phyloP scores from a whole-genome alignment of 2,113 vertebrate species.

The Chloebia gouldiae region DNA sequence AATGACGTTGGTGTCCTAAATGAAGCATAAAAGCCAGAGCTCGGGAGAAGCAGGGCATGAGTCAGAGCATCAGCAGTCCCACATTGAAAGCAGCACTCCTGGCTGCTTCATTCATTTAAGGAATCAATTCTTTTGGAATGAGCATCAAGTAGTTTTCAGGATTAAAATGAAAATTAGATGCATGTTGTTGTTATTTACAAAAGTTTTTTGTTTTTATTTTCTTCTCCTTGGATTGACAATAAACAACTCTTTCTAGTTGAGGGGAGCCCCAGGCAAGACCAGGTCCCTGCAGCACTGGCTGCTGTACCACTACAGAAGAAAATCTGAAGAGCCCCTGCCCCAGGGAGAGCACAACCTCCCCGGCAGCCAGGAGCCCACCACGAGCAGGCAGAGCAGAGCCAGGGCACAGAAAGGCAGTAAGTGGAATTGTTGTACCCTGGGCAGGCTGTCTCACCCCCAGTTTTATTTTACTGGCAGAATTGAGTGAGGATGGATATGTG shows the following conservation, averaged over 20 bases:
- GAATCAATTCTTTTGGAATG: constrained; percentile 19
- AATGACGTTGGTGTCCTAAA: constrained; percentile 20
- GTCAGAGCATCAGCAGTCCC: constrained; percentile 2
- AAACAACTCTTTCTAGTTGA: not conserved
- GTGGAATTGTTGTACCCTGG: not conserved
- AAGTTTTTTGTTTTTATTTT: not conserved
- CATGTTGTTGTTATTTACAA: not conserved
- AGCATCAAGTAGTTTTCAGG: constrained; percentile 13
- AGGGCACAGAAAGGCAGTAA: not conserved
- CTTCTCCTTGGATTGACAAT: not conserved
- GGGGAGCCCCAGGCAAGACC: not conserved
- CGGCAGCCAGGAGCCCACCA: not conserved
- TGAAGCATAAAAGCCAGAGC: constrained; percentile 7
- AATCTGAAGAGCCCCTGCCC: not conserved
- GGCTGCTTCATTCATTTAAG: constrained; percentile 41
- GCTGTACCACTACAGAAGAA: not conserved
- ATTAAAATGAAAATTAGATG: not conserved
- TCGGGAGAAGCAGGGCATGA: not conserved
- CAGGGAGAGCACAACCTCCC: not conserved
- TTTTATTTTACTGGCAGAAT: not conserved
- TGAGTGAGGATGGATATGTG: not conserved
- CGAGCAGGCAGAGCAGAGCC: not conserved
- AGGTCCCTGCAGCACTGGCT: not conserved
- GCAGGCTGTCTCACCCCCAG: not conserved
- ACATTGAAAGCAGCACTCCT: not conserved